phyloP scores from a whole-genome alignment of 2,797 vertebrate species.

The Chromobotia macracanthus region DNA sequence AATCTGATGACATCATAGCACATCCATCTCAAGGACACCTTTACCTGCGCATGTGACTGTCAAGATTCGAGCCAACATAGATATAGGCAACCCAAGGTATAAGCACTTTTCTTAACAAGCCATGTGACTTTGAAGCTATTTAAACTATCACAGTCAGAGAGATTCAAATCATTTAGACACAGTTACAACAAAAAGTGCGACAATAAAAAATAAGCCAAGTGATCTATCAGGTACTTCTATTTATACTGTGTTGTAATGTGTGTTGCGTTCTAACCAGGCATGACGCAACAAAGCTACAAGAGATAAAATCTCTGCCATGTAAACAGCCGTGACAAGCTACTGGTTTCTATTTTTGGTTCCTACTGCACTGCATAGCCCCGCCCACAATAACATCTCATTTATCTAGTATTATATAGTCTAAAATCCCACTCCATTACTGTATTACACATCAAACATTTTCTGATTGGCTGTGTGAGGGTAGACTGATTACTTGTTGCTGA shows the following conservation, averaged over 20 bases:
- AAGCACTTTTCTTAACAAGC: background rate
- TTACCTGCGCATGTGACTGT: constrained; percentile 7
- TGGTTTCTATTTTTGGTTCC: background rate
- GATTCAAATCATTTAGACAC: background rate
- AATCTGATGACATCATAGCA: background rate
- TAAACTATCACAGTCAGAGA: background rate
- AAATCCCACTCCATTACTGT: background rate
- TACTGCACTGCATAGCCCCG: background rate
- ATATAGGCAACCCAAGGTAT: background rate
- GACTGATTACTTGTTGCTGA: background rate
- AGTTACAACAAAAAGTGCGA: background rate
- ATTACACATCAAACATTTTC: background rate
- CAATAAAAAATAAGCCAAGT: background rate
- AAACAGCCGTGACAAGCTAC: background rate
- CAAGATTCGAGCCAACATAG: background rate
- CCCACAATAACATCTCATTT: background rate
- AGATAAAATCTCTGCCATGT: background rate
- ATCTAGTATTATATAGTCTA: too few species aligned
- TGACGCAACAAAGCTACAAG: constrained; percentile 8
- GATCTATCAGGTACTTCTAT: constrained; percentile 8
- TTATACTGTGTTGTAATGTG: background rate
- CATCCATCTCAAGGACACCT: constrained; percentile 27
- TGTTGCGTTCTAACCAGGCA: constrained; percentile 1
- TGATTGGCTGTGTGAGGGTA: background rate
- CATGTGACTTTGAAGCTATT: background rate